Conservation (phyloP, 1,140 invertebrate species). For the Amphibalanus amphitrite region DNA sequence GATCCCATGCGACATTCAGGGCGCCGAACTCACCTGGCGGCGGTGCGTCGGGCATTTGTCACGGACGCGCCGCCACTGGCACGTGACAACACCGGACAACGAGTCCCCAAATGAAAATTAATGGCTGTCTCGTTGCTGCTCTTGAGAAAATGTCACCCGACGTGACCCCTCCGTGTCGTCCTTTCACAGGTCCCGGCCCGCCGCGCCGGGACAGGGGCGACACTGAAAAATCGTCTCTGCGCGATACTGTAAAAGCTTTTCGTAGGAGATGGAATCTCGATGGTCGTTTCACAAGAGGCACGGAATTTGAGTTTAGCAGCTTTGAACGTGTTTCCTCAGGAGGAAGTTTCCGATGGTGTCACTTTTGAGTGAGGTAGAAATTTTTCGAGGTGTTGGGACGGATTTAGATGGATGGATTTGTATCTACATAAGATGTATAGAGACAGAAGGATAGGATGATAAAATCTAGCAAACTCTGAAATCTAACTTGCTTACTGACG, state of each 20-base stretch:
- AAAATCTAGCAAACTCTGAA: too few relatives aligned
- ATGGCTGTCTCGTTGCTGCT: not conserved
- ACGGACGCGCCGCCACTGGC: not conserved
- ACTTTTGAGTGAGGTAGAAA: too few relatives aligned
- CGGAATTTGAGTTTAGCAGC: not conserved
- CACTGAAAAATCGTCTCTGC: not conserved
- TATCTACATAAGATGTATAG: too few relatives aligned
- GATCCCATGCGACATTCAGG: too few relatives aligned
- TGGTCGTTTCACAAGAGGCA: not conserved
- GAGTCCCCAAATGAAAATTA: not conserved
- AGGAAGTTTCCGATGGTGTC: too few relatives aligned
- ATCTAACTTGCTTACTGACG: too few relatives aligned
- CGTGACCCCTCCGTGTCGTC: not conserved
- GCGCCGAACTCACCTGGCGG: too few relatives aligned
- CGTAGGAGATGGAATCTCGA: not conserved
- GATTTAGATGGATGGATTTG: too few relatives aligned
- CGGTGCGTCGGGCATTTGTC: not conserved
- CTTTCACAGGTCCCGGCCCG: not conserved
- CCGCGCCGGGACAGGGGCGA: not conserved
- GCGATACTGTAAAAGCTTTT: not conserved
- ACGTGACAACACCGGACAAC: not conserved
- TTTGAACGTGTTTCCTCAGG: too few relatives aligned
- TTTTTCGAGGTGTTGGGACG: too few relatives aligned
- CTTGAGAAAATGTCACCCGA: not conserved
- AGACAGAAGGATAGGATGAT: too few relatives aligned